These are phyloP conservation scores for Habropoda laboriosa DNA, from an alignment of 1,140 invertebrate species.

Conservation along the genomic window DNA sequence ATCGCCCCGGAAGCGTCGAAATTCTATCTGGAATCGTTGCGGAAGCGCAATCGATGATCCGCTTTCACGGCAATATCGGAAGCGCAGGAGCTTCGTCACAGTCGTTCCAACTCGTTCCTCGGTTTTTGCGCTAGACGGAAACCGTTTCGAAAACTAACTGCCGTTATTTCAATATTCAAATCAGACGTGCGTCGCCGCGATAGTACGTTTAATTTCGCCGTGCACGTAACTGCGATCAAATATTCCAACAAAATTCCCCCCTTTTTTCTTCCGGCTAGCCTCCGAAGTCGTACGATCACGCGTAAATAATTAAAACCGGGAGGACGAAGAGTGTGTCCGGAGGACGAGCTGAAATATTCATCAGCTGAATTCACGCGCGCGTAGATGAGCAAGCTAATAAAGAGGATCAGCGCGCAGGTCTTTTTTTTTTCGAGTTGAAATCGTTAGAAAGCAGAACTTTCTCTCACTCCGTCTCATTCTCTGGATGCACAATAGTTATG, in stretches of 20 bases:
- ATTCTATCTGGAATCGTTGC: not conserved
- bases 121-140: not conserved
- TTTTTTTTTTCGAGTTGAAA: not conserved
- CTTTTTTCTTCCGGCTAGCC: not conserved
- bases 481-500: not conserved
- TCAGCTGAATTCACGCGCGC: not conserved
- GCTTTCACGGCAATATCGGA: conserved; percentile 3
- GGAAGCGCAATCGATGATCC: conserved; percentile 3
- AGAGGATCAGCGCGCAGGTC: too few species aligned
- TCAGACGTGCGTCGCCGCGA: not conserved
- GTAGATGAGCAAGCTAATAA: not conserved
- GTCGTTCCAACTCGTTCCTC: not conserved
- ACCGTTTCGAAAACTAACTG: not conserved
- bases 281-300: too few species aligned
- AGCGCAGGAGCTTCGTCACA: not conserved
- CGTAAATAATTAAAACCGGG: conserved; percentile 21
- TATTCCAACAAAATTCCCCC: too few species aligned
- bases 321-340: too few species aligned
- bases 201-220: not conserved
- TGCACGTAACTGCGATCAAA: too few species aligned
- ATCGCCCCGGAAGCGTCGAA: not conserved
- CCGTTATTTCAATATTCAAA: conserved; percentile 1
- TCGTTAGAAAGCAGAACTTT: not conserved
- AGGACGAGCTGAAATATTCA: not conserved
- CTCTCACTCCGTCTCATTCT: too few species aligned